Conservation (phyloP, 2,888 invertebrate species). For the Yponomeuta sedellus region DNA sequence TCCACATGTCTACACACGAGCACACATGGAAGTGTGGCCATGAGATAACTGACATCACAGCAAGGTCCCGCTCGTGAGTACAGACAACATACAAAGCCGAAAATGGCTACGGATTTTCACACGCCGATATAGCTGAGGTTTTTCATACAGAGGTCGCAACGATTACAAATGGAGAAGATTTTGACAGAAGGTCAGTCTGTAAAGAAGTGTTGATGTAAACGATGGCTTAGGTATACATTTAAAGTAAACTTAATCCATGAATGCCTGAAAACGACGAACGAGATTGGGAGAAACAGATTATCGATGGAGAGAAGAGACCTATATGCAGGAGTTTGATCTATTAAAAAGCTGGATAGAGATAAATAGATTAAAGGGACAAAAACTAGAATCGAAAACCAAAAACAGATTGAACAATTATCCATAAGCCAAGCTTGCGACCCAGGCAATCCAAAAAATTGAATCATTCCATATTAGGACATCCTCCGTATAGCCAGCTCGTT, state of each 20-base stretch:
- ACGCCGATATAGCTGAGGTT: background rate
- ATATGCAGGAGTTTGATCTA: too few species aligned
- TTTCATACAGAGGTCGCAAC: too few species aligned
- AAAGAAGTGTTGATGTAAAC: too few species aligned
- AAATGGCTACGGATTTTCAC: background rate
- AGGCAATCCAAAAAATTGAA: too few species aligned
- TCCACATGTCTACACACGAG: conserved; percentile 21
- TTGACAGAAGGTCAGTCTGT: background rate
- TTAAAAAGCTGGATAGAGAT: too few species aligned
- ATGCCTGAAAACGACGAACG: too few species aligned
- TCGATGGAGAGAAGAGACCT: too few species aligned
- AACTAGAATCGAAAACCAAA: background rate
- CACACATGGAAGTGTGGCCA: conserved; percentile 43
- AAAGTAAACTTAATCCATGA: too few species aligned
- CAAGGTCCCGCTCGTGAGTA: conserved; percentile 59
- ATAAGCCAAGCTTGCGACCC: background rate
- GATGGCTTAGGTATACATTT: too few species aligned
- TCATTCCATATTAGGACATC: background rate
- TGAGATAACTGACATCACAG: conserved; percentile 71
- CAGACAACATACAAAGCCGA: conserved; percentile 35
- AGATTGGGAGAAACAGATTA: too few species aligned
- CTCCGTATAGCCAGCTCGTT: conserved; percentile 19
- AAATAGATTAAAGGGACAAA: background rate
- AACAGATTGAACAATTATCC: background rate
- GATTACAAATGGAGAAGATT: background rate